These are phyloP conservation scores for Rhinophrynus dorsalis DNA, from an alignment of 2,797 vertebrate species.

Conservation along the genomic window DNA sequence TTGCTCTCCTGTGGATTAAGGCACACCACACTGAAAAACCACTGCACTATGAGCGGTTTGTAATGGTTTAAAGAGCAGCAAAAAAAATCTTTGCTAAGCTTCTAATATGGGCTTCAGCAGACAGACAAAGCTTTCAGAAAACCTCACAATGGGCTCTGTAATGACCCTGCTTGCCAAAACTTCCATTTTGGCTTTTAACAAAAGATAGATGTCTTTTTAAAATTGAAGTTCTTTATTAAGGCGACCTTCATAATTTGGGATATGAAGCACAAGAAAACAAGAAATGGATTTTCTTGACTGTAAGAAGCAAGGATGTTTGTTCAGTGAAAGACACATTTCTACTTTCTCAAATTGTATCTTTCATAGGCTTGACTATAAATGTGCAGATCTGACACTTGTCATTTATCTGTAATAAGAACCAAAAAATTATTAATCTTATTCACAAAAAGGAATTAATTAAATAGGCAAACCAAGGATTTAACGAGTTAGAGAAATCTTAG, in stretches of 20 bases:
- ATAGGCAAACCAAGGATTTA: too few relatives aligned
- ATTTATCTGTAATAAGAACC: too few relatives aligned
- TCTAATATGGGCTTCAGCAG: constrained; percentile 37
- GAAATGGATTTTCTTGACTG: constrained; percentile 19
- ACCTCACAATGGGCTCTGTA: constrained; percentile 42
- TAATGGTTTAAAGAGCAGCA: constrained; percentile 49
- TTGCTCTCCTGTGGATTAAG: constrained; percentile 44
- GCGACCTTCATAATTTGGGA: constrained; percentile 43
- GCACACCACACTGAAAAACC: constrained; percentile 44
- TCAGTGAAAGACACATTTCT: not conserved
- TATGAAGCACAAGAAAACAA: constrained; percentile 9
- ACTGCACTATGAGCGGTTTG: constrained; percentile 37
- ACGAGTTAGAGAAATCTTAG: too few relatives aligned
- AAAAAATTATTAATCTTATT: too few relatives aligned
- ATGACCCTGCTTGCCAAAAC: constrained; percentile 44
- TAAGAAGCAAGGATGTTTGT: not conserved
- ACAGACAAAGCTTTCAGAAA: constrained; percentile 42
- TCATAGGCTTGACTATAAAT: too few relatives aligned
- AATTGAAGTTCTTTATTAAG: constrained; percentile 34
- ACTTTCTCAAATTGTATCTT: not conserved
- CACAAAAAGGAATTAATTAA: too few relatives aligned
- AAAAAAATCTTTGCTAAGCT: constrained; percentile 33
- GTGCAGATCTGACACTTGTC: too few relatives aligned
- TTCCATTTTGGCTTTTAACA: constrained; percentile 47
- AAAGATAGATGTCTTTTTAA: constrained; percentile 33